phyloP scores from a whole-genome alignment of 2,888 invertebrate genomes.

The Polymixis lichenea region DNA sequence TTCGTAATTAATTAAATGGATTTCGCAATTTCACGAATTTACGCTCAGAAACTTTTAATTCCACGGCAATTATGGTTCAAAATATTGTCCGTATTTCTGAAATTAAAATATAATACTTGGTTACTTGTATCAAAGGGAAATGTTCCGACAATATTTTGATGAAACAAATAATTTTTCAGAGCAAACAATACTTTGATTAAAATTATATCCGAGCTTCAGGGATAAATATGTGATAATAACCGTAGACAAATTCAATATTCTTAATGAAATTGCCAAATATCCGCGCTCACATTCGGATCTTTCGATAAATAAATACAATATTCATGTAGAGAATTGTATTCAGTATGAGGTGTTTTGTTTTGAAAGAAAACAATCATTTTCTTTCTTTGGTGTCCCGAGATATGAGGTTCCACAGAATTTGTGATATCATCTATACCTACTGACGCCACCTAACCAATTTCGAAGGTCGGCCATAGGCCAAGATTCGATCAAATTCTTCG shows the following conservation, averaged over 20 bases:
- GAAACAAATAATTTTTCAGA: background rate
- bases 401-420: no score
- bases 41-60: no score
- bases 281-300: background rate
- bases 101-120: background rate
- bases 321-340: no score
- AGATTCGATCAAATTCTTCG: no score
- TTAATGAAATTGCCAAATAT: conserved; percentile 11
- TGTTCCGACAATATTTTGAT: background rate
- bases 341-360: no score
- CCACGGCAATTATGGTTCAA: no score
- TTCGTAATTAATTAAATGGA: background rate
- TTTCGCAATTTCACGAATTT: background rate
- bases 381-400: no score
- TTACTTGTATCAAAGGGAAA: background rate
- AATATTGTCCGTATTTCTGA: background rate
- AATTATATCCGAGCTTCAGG: background rate
- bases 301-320: background rate
- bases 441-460: no score
- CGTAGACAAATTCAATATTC: background rate
- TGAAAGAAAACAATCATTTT: no score
- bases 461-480: no score
- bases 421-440: no score
- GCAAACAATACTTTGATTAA: background rate
- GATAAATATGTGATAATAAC: background rate